phyloP scores from a whole-genome alignment of 2,888 invertebrate genomes.

The Xanthorhoe spadicearia region DNA sequence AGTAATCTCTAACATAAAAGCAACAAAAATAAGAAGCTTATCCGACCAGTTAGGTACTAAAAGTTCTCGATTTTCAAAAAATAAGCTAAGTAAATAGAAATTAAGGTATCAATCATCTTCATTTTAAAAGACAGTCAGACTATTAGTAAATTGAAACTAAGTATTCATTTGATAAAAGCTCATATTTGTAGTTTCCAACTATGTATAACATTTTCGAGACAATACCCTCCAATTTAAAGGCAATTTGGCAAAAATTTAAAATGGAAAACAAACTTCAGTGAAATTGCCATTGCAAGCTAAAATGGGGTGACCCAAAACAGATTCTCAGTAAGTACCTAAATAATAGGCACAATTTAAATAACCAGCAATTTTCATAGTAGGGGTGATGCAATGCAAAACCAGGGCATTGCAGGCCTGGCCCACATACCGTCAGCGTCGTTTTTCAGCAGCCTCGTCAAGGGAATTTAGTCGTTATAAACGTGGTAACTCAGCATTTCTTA shows the following conservation, averaged over 20 bases:
- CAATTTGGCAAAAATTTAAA: neutral
- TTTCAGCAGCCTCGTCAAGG: constrained; percentile 55
- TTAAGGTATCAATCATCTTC: too few relatives aligned
- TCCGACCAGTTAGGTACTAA: constrained; percentile 36
- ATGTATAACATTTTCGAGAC: too few relatives aligned
- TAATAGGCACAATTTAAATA: constrained; percentile 38
- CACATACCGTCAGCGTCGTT: constrained; percentile 65
- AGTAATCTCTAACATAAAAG: constrained; percentile 38
- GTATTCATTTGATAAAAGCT: too few relatives aligned
- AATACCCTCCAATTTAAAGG: constrained; percentile 3
- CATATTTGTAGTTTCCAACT: too few relatives aligned
- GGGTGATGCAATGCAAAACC: constrained; percentile 64
- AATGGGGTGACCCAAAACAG: constrained; percentile 23
- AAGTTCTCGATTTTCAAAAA: constrained; percentile 20
- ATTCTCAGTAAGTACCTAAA: constrained; percentile 27
- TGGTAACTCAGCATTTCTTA: constrained; percentile 42
- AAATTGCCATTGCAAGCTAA: constrained; percentile 13
- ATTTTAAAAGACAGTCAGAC: too few relatives aligned
- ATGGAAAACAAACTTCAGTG: constrained; percentile 12
- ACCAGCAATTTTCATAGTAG: constrained; percentile 49
- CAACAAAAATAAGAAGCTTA: constrained; percentile 42
- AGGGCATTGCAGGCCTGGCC: constrained; percentile 78
- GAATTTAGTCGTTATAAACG: constrained; percentile 57
- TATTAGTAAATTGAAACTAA: too few relatives aligned
- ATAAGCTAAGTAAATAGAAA: too few relatives aligned